phyloP scores from a whole-genome alignment of 2,113 vertebrate species.

The Hepsetus odoe region DNA sequence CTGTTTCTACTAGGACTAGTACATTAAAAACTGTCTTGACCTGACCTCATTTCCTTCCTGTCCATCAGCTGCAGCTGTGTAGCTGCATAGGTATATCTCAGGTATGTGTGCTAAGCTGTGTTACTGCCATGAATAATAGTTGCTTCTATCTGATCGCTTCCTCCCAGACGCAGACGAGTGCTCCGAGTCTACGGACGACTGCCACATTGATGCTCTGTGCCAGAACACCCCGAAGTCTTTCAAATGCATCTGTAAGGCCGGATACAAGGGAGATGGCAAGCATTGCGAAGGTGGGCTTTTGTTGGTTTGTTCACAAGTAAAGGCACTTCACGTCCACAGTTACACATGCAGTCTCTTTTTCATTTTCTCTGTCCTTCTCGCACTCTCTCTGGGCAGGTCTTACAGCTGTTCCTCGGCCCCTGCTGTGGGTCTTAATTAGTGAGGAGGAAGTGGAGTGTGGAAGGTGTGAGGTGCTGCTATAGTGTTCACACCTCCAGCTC shows the following conservation, averaged over 20 bases:
- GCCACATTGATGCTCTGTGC: slow-evolving; percentile 96
- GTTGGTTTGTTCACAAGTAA: background rate
- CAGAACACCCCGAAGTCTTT: slow-evolving; percentile 94
- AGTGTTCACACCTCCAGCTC: slow-evolving; percentile 65
- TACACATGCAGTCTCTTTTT: background rate
- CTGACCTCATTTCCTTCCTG: background rate
- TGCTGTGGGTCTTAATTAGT: slow-evolving; percentile 64
- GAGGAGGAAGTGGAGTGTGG: slow-evolving; percentile 68
- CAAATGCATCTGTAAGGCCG: slow-evolving; percentile 96
- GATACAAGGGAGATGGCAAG: slow-evolving; percentile 93
- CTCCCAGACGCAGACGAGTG: slow-evolving; percentile 90
- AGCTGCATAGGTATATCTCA: background rate
- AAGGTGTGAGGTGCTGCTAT: slow-evolving; percentile 64
- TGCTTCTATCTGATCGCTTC: slow-evolving; percentile 26
- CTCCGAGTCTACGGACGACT: slow-evolving; percentile 88
- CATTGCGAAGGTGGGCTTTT: slow-evolving; percentile 89
- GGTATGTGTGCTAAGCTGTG: background rate
- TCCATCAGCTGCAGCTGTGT: background rate
- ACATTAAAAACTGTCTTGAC: too few species aligned
- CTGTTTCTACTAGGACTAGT: too few species aligned
- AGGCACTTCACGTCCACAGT: background rate
- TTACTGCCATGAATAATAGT: background rate
- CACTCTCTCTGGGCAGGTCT: slow-evolving; percentile 4
- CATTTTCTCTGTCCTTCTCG: background rate
- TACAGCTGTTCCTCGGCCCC: slow-evolving; percentile 51